These are phyloP conservation scores for Drosophila nasuta DNA, from an alignment of 1,140 invertebrate species.

Conservation along the genomic window DNA sequence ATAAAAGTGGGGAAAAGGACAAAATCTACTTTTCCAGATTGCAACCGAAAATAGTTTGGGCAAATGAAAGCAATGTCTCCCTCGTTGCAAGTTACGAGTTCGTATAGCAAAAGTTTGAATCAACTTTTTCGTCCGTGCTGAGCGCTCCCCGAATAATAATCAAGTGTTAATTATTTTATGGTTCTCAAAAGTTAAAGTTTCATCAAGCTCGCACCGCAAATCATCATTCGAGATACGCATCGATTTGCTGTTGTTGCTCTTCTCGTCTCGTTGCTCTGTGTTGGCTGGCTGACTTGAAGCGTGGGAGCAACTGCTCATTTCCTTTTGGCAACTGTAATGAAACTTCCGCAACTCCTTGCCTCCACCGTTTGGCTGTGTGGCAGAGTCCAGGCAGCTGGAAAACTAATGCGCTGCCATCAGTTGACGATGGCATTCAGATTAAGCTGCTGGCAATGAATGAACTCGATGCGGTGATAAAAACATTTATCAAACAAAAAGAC, in stretches of 20 bases:
- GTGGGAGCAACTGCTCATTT: conserved; percentile 59
- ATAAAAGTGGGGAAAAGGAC: conserved; percentile 6
- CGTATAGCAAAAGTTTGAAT: conserved; percentile 51
- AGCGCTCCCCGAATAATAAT: conserved; percentile 79
- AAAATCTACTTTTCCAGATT: conserved; percentile 75
- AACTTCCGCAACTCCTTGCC: conserved; percentile 65
- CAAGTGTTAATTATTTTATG: conserved; percentile 85
- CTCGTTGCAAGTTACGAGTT: conserved; percentile 58
- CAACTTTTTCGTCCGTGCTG: conserved; percentile 32
- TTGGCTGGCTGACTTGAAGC: conserved; percentile 9
- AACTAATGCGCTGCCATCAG: conserved; percentile 84
- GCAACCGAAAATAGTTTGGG: conserved; percentile 65
- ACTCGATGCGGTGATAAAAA: conserved; percentile 85
- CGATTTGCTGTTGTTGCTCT: conserved; percentile 53
- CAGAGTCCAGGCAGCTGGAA: conserved; percentile 47
- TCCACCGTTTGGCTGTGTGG: background rate
- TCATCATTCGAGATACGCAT: conserved; percentile 84
- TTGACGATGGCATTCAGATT: conserved; percentile 84
- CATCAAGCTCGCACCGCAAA: conserved; percentile 72
- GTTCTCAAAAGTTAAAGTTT: conserved; percentile 79
- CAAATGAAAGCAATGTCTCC: conserved; percentile 73
- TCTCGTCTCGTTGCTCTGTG: background rate
- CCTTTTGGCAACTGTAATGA: conserved; percentile 78
- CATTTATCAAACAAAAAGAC: conserved; percentile 83
- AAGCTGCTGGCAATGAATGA: conserved; percentile 84